Percentiles rank a stretch among this genome's conserved stretches.
Conservation (phyloP, 2,888 invertebrate genomes). For the Meteorus cinctellus region DNA sequence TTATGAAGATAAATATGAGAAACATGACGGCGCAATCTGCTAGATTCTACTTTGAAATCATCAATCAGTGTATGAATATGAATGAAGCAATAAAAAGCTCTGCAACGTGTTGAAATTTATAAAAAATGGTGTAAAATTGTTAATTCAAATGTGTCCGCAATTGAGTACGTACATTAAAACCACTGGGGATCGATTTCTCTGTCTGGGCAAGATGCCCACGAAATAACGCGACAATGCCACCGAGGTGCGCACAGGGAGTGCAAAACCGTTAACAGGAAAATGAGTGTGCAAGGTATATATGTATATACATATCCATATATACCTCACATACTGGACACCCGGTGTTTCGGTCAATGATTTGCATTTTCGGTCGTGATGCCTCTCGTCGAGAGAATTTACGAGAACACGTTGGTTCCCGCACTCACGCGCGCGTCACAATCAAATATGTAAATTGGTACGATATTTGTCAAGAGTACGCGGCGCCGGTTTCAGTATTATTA, state of each 20-base stretch:
- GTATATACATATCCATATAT: conserved; percentile 29
- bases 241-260: conserved; percentile 37
- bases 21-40: too few species aligned
- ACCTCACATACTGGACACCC: conserved; percentile 14
- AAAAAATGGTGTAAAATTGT: conserved; percentile 35
- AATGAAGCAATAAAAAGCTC: background rate
- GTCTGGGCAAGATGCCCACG: conserved; percentile 40
- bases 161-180: conserved; percentile 38
- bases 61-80: background rate
- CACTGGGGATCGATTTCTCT: conserved; percentile 47
- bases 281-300: conserved; percentile 43
- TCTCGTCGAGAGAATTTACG: conserved; percentile 55
- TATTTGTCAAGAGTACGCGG: conserved; percentile 56
- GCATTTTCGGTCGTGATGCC: conserved; percentile 48
- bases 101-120: conserved; percentile 13
- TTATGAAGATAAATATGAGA: too few species aligned
- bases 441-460: conserved; percentile 67
- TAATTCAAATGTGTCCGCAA: conserved; percentile 30
- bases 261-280: conserved; percentile 45
- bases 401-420: conserved; percentile 45
- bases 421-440: conserved; percentile 60
- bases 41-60: background rate
- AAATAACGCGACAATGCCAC: conserved; percentile 18
- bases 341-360: conserved; percentile 47
- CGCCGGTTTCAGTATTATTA: conserved; percentile 31